A percentile compares a stretch with the other conserved stretches of the same genome.
These are phyloP conservation scores for Cossypha heuglini DNA, from an alignment of 2,797 vertebrate genomes.

Conservation along the genomic window DNA sequence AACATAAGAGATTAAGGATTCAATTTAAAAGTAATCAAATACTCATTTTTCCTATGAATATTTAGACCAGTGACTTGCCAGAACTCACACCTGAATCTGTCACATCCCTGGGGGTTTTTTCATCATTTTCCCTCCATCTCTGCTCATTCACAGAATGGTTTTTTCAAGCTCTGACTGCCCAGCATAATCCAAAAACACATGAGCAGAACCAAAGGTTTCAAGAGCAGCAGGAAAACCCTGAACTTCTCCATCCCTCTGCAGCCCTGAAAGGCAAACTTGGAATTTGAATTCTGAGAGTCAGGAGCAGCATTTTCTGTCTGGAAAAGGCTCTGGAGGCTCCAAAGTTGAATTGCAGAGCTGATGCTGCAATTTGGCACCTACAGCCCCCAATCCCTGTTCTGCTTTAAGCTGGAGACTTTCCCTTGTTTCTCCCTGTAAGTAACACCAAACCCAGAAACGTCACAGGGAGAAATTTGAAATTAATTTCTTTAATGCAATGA, in stretches of 20 bases:
- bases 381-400: background rate
- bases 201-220: background rate
- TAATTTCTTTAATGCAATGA: background rate
- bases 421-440: background rate
- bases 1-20: background rate
- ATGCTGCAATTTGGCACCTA: background rate
- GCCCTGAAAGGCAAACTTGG: accelerated
- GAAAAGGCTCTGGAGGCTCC: background rate
- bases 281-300: background rate
- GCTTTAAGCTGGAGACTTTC: background rate
- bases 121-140: background rate
- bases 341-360: background rate
- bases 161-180: background rate
- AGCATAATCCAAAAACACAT: accelerated
- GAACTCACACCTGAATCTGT: background rate
- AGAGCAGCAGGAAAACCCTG: background rate
- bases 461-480: background rate
- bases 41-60: background rate
- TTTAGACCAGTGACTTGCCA: background rate
- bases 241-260: background rate
- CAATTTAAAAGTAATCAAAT: constrained; percentile 21
- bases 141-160: background rate
- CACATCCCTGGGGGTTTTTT: background rate
- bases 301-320: background rate
- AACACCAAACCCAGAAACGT: accelerated